A percentile compares a stretch with the other conserved stretches of the same genome.
Evolutionary conservation across 2,797 vertebrate genomes (phyloP).

Genomic region (Sebastes diploproa): DNA sequence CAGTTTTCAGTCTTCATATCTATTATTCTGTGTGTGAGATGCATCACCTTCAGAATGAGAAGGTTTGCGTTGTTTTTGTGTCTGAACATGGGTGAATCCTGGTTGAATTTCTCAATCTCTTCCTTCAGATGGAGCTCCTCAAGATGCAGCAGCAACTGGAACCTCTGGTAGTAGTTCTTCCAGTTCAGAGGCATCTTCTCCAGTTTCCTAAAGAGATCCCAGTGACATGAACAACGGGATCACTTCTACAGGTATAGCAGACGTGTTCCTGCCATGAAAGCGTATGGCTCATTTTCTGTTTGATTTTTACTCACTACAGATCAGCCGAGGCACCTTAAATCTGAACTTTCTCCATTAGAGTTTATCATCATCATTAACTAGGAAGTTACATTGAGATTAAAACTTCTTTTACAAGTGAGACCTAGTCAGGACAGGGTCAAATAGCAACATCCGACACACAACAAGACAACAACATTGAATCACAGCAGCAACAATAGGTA

Average conservation of each 20-base stretch:
- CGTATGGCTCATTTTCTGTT: not conserved
- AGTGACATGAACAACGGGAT: not conserved
- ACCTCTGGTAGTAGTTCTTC: slow-evolving; percentile 80
- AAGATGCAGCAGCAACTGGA: slow-evolving; percentile 84
- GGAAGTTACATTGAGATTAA: too few relatives aligned
- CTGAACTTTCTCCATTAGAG: not conserved
- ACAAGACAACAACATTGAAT: too few relatives aligned
- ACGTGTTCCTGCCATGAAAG: not conserved
- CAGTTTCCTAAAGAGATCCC: slow-evolving; percentile 21
- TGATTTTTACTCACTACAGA: not conserved
- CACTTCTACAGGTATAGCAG: not conserved
- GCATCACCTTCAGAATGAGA: slow-evolving; percentile 78
- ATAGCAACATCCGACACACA: too few relatives aligned
- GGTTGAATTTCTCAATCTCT: slow-evolving; percentile 83
- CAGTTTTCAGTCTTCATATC: not conserved
- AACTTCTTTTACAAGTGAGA: too few relatives aligned
- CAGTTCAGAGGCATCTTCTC: slow-evolving; percentile 52
- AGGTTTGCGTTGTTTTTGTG: slow-evolving; percentile 56
- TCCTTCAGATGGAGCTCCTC: slow-evolving; percentile 87
- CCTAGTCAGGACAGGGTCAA: too few relatives aligned
- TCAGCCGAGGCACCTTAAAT: not conserved
- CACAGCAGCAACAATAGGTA: too few relatives aligned
- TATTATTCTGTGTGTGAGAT: not conserved
- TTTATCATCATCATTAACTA: too few relatives aligned
- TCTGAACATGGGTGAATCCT: slow-evolving; percentile 68